These are phyloP conservation scores for Xenotilapia caudafasciata DNA, from an alignment of 2,113 vertebrate genomes.

Conservation along the genomic window DNA sequence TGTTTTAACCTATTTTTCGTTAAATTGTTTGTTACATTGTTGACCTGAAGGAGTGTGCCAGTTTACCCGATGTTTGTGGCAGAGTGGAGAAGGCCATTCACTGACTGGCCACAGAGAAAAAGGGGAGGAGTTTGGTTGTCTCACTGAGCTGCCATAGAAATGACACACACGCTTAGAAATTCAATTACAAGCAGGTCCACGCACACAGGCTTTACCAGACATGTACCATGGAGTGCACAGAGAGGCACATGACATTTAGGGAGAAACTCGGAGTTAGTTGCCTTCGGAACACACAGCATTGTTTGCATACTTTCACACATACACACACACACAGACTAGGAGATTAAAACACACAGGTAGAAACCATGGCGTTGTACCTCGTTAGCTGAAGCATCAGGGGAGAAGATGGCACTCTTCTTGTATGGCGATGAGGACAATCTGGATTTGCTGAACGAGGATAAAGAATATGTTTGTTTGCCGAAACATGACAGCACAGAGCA, in stretches of 20 bases:
- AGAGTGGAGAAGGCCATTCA: conserved; percentile 16
- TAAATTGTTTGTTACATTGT: not conserved
- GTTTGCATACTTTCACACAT: not conserved
- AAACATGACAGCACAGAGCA: not conserved
- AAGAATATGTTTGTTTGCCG: conserved; percentile 20
- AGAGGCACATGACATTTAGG: not conserved
- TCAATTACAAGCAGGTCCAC: not conserved
- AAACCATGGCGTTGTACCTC: conserved; percentile 6
- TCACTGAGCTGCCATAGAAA: not conserved
- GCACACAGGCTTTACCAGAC: not conserved
- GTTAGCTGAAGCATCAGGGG: not conserved
- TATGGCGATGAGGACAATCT: conserved; percentile 4
- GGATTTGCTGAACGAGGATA: conserved; percentile 6
- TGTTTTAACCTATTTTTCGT: not conserved
- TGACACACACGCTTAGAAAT: conserved; percentile 5
- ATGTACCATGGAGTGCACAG: not conserved
- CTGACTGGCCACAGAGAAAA: conserved; percentile 25
- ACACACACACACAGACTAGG: not conserved
- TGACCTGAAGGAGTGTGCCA: not conserved
- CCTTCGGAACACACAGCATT: not conserved
- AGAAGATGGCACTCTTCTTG: conserved; percentile 39
- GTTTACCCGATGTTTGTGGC: not conserved
- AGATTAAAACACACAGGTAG: not conserved
- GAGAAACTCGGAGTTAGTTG: not conserved
- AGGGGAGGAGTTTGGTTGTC: conserved; percentile 41